phyloP scores from a whole-genome alignment of 1,140 invertebrate species.

The Archegozetes longisetosus region DNA sequence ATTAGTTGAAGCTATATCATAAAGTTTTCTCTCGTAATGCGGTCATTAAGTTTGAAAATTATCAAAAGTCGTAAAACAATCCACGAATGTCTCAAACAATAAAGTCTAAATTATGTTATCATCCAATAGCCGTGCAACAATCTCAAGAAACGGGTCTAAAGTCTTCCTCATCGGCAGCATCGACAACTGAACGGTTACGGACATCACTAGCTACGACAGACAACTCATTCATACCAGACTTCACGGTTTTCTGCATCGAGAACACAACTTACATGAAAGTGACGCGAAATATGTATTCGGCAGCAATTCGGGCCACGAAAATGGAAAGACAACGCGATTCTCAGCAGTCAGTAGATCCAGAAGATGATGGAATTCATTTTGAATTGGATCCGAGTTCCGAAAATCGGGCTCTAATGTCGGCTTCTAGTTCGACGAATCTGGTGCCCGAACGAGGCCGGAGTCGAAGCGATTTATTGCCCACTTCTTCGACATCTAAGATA shows the following conservation, averaged over 20 bases:
- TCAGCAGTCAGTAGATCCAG: too few relatives aligned
- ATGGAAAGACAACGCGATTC: conserved; percentile 19
- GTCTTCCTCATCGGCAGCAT: too few relatives aligned
- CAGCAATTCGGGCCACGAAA: conserved; percentile 21
- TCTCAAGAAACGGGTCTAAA: background rate
- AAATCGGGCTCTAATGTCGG: background rate
- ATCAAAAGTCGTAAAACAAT: too few relatives aligned
- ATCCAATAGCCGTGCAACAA: background rate
- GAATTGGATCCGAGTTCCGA: too few relatives aligned
- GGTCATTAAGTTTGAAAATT: too few relatives aligned
- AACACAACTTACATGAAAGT: conserved; percentile 27
- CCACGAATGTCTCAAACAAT: background rate
- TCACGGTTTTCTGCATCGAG: conserved; percentile 47
- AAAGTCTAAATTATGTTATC: background rate
- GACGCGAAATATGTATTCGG: conserved; percentile 21
- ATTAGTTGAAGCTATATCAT: too few relatives aligned
- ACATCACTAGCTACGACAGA: background rate
- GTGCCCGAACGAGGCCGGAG: too few relatives aligned
- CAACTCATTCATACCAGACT: conserved; percentile 67
- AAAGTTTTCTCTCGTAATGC: too few relatives aligned
- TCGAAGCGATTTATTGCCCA: too few relatives aligned
- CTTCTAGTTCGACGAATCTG: too few relatives aligned
- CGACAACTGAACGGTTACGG: background rate
- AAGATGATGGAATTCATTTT: too few relatives aligned
- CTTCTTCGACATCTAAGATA: too few relatives aligned